phyloP scores from a whole-genome alignment of 2,888 invertebrate species.

The Epicampocera succincta region DNA sequence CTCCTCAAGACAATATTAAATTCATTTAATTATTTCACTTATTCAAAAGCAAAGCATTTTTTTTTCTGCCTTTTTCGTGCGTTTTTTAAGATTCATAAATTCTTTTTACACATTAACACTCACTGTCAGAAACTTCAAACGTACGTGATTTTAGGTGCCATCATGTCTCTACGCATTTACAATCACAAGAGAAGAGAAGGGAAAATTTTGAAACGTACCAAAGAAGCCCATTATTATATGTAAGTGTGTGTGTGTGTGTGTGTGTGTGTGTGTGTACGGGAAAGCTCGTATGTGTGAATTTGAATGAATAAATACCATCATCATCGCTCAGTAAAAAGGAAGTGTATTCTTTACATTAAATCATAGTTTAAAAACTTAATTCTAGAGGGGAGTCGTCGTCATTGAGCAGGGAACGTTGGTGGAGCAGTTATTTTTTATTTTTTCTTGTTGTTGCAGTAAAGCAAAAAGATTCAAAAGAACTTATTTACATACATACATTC shows the following conservation, averaged over 20 bases:
- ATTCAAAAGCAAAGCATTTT: neutral
- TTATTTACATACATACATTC: neutral
- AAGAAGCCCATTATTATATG: conserved; percentile 5
- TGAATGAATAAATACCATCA: neutral
- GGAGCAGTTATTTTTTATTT: neutral
- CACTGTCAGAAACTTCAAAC: conserved; percentile 3
- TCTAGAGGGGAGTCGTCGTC: neutral
- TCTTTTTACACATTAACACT: conserved; percentile 2
- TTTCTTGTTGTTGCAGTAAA: neutral
- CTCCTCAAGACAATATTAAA: too few species aligned
- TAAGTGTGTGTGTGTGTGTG: conserved; percentile 6
- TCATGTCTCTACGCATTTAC: conserved; percentile 37
- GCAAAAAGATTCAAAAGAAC: neutral
- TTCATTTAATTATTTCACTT: too few species aligned
- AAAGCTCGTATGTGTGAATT: too few species aligned
- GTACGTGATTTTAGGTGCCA: conserved; percentile 41
- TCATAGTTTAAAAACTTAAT: conserved; percentile 24
- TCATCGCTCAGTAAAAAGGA: conserved; percentile 9
- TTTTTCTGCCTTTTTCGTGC: neutral
- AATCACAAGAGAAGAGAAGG: conserved; percentile 1
- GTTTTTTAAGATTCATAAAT: conserved; percentile 31
- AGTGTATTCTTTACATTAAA: conserved; percentile 40
- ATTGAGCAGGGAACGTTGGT: neutral
- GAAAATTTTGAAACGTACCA: too few species aligned
- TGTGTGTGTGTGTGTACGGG: too few species aligned